Percentiles rank a stretch among this genome's conserved stretches.
These are phyloP conservation scores for Philereme vetulata DNA, from an alignment of 2,888 invertebrate species.

Conservation along the genomic window DNA sequence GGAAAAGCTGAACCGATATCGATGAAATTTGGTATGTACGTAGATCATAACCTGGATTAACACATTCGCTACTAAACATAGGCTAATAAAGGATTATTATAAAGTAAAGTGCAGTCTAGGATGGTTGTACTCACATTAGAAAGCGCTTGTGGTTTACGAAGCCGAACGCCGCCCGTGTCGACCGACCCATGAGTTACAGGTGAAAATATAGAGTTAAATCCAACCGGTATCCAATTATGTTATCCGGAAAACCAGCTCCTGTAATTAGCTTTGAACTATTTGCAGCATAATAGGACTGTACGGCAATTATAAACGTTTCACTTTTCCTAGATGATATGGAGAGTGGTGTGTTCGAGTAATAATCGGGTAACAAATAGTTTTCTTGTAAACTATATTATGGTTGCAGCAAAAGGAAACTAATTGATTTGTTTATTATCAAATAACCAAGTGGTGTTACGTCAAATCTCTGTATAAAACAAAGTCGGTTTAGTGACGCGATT, in stretches of 20 bases:
- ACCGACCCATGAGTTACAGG: conserved; percentile 38
- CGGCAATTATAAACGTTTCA: conserved; percentile 35
- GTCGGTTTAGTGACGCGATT: too few relatives aligned
- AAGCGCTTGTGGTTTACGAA: conserved; percentile 35
- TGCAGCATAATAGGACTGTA: conserved; percentile 24
- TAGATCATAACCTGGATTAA: too few relatives aligned
- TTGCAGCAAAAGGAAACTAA: too few relatives aligned
- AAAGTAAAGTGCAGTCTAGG: conserved; percentile 10
- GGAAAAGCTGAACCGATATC: too few relatives aligned
- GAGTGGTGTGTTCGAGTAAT: too few relatives aligned
- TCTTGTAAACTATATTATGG: too few relatives aligned
- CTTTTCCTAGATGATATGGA: conserved; percentile 20
- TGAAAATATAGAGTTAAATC: conserved; percentile 48
- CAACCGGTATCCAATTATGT: conserved; percentile 48
- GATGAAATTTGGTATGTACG: too few relatives aligned
- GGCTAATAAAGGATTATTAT: neutral
- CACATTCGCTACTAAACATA: too few relatives aligned
- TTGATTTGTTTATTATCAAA: too few relatives aligned
- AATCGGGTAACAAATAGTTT: too few relatives aligned
- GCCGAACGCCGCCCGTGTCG: conserved; percentile 32
- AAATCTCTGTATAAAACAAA: too few relatives aligned
- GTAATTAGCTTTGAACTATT: conserved; percentile 41
- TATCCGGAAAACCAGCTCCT: conserved; percentile 50
- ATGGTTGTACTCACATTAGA: conserved; percentile 41
- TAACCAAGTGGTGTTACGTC: too few relatives aligned